Evolutionary conservation across 2,888 invertebrate genomes (phyloP), one percentile per base, ranked within the genome.

Genomic region (Dicranocentrus wangi): DNA sequence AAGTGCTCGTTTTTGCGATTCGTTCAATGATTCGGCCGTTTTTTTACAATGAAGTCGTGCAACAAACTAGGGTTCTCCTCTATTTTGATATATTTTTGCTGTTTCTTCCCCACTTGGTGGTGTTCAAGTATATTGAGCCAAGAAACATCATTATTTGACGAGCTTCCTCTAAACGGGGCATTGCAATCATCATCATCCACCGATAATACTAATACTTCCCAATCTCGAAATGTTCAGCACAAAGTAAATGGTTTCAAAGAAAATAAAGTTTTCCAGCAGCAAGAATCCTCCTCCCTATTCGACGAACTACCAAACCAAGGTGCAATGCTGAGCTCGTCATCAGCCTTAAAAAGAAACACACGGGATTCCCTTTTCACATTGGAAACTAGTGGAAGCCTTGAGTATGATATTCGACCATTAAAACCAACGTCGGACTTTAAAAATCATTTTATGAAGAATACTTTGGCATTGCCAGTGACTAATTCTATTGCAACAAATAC

Each of bases 271-370:
- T 47, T 63, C n/a, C 17, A 61, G 23, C 15, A 7, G 23, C 27
- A 43, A 15, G 25, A n/a, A 27, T 27, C 55, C 1, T 86, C 86
- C 1, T 86, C 86, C 0, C 47, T 86, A 2, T 86, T 86, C 71
- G 85, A 86, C 55, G 42, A 72, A 19, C 55, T 86, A 1, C 86
- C 86, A 25, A 71, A 86, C 68, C 85, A 85, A 81, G 86, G 86
- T 13, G 86, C 86, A 39, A 25, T 86, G 53, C 42, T 43, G 10
- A 32, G 17, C 51, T 42, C 58, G 15, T 25, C 27, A 0, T 42
- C 58, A 8, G 19, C 63, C n/a, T 13, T 47, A 15, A 69, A 53
- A 21, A 55, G 82, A 39, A 79, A 27, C 17, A 47, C 82, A 7
- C 51, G 82, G 27, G 82, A 82, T 55, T 82, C 82, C 0, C 19